phyloP scores from a whole-genome alignment of 2,888 invertebrate genomes.

The Thecocarcelia acutangulata region DNA sequence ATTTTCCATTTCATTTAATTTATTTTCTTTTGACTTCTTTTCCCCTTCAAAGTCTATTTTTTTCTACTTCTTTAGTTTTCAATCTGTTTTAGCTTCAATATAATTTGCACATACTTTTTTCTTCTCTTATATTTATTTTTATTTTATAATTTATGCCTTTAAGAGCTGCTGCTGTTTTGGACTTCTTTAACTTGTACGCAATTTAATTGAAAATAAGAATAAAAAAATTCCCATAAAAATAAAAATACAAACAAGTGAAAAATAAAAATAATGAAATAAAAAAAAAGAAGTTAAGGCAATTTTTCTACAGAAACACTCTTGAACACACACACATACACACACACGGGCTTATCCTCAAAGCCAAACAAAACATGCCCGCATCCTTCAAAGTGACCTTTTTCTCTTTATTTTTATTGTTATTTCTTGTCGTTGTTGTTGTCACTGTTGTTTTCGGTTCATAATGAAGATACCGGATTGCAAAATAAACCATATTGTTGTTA shows the following conservation, averaged over 20 bases:
- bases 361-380: slow-evolving; percentile 12
- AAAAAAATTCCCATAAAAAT: slow-evolving; percentile 66
- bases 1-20: slow-evolving; percentile 39
- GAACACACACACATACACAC: not conserved
- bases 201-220: slow-evolving; percentile 69
- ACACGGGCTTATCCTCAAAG: not conserved
- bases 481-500: slow-evolving; percentile 56
- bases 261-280: slow-evolving; percentile 32
- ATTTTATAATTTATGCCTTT: slow-evolving; percentile 43
- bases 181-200: slow-evolving; percentile 47
- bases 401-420: slow-evolving; percentile 50
- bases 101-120: not conserved
- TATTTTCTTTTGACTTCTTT: slow-evolving; percentile 52
- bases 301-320: slow-evolving; percentile 10
- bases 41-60: slow-evolving; percentile 45
- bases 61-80: not conserved
- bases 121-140: slow-evolving; percentile 3
- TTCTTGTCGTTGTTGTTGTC: slow-evolving; percentile 50
- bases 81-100: too few relatives aligned
- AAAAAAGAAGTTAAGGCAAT: slow-evolving; percentile 39
- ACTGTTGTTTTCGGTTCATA: slow-evolving; percentile 41
- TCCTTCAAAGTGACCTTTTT: slow-evolving; percentile 56
- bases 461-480: slow-evolving; percentile 46
- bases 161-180: slow-evolving; percentile 23
- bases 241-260: slow-evolving; percentile 26